Percentiles rank a stretch among this genome's conserved stretches.
These are phyloP conservation scores for Lithophane semibrunnea DNA, from an alignment of 2,888 invertebrate genomes.

Conservation along the genomic window DNA sequence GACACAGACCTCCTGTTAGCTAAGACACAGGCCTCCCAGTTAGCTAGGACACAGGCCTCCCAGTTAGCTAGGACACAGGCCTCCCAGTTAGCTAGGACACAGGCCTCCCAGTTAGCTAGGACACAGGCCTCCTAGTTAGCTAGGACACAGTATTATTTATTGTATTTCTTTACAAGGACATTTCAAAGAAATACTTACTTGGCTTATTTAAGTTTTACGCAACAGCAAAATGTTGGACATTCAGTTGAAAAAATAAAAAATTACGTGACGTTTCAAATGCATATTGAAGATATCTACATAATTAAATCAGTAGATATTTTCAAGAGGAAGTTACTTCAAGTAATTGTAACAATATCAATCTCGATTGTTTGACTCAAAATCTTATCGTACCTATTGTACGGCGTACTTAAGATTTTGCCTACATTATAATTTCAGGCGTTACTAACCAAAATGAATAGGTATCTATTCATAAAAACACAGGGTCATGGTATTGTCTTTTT, in stretches of 20 bases:
- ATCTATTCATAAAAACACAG: neutral
- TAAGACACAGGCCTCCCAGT: neutral
- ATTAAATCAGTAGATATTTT: neutral
- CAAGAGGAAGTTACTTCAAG: neutral
- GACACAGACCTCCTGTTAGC: too few species aligned
- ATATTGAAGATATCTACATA: neutral
- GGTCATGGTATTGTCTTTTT: neutral
- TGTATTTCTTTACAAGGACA: neutral
- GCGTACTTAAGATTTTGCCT: neutral
- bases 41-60: too few species aligned
- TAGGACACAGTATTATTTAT: neutral
- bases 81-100: too few species aligned
- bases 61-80: too few species aligned
- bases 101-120: too few species aligned
- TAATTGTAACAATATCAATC: neutral
- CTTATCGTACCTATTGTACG: neutral
- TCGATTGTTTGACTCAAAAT: neutral
- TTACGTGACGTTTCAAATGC: neutral
- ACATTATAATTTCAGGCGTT: conserved; percentile 27
- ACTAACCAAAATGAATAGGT: neutral
- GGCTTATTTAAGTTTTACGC: neutral
- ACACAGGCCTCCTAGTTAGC: too few species aligned
- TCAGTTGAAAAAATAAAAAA: neutral
- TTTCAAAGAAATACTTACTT: neutral
- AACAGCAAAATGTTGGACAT: neutral